Base-by-base conservation (phyloP, 2,113 vertebrate species). In the Ammodytes dubius region DNA sequence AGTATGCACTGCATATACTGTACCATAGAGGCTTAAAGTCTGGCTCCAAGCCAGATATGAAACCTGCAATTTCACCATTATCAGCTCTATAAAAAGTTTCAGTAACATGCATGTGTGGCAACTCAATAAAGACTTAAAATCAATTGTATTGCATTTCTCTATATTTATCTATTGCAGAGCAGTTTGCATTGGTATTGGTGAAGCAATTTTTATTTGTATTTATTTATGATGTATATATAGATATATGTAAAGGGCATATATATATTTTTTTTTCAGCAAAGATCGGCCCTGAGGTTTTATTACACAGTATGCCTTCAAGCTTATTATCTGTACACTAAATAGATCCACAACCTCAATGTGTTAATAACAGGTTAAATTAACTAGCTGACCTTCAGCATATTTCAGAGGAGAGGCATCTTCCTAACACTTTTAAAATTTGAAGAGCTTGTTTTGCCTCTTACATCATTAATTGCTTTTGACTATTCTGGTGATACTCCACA, bases 401-500 rank as follows among this genome's bases (percentile, higher is more conserved):
- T 57, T 74, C 37, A 75, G 53, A 73, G 37, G 52, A 84, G n/a
- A 79, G 47, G 19, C 12, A 39, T 74, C 4, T 2, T 77, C 8
- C 64, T 37, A 69, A 1, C 76, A 42, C 56, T 74, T 85, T 84
- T 86, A 4, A 61, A 47, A 84, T 78, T 74, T 59, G 60, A 65
- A 81, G 46, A 47, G 35, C 37, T 50, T 88, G 49, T 86, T 77
- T 74, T 76, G 56, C 27, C 84, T 74, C 54, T 77, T 77, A n/a
- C 66, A 66, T 52, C 49, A 66, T 85, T 79, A 45, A 74, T 79
- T 43, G 85, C 78, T 83, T 66, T 66, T 69, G 75, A 61, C 79
- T 78, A 40, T 82, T 81, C 15, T 79, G 64, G 76, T 79, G 61
- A 78, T 74, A n/a, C 47, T 70, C 77, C 14, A 66, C 59, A 74